A percentile compares a stretch with the other conserved stretches of the same genome.
Evolutionary conservation across 2,888 invertebrate species (phyloP).

Genomic region (Tiliacea citrago): DNA sequence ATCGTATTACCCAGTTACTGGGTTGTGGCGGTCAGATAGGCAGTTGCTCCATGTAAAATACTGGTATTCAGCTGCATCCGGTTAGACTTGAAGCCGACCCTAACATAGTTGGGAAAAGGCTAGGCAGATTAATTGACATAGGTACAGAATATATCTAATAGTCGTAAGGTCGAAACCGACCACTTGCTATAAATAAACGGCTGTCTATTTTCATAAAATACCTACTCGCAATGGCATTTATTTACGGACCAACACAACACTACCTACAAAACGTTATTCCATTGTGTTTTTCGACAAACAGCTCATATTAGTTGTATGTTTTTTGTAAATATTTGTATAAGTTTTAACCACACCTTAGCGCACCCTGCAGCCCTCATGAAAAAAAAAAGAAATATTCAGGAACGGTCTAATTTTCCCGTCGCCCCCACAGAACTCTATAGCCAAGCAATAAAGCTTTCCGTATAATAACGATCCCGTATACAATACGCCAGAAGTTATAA

Average conservation of each 20-base stretch:
- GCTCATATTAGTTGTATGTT: slow-evolving; percentile 3
- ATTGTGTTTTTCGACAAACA: not conserved
- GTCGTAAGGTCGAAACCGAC: too few species aligned
- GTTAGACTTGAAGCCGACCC: too few species aligned
- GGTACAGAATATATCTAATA: too few species aligned
- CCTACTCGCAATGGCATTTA: not conserved
- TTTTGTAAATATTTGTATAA: not conserved
- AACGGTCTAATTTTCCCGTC: slow-evolving; percentile 47
- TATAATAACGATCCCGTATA: slow-evolving; percentile 63
- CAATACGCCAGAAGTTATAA: slow-evolving; percentile 69
- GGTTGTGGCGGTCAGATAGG: too few species aligned
- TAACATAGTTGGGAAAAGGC: too few species aligned
- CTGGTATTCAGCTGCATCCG: too few species aligned
- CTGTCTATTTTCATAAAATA: not conserved
- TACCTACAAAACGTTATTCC: not conserved
- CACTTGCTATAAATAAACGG: not conserved
- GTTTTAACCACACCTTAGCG: slow-evolving; percentile 16
- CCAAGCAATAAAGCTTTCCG: slow-evolving; percentile 61
- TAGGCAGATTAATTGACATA: too few species aligned
- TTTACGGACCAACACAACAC: not conserved
- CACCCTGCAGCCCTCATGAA: slow-evolving; percentile 14
- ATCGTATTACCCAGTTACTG: too few species aligned
- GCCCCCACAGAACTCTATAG: slow-evolving; percentile 50
- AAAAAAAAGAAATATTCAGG: slow-evolving; percentile 30
- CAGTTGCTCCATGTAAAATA: too few species aligned